Evolutionary conservation across 2,797 vertebrate genomes (phyloP).

Genomic region (Sebastolobus altivelis): DNA sequence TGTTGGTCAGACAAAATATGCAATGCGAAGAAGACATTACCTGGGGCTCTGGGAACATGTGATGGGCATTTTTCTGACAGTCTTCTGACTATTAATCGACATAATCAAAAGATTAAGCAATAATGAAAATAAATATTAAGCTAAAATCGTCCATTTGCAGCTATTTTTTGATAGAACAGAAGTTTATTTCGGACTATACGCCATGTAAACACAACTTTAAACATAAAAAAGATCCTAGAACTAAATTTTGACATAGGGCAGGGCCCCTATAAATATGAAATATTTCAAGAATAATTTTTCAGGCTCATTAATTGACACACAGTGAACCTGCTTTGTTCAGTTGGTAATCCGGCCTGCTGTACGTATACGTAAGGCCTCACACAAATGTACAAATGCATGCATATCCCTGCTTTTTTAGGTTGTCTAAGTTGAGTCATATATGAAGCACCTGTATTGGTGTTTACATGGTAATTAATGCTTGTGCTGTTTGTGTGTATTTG

Average conservation of each 20-base stretch:
- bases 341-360: background rate
- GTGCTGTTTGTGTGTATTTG: background rate
- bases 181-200: background rate
- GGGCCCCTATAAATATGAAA: background rate
- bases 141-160: background rate
- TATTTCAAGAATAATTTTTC: background rate
- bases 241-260: background rate
- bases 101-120: too few relatives aligned
- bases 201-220: background rate
- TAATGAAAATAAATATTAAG: too few relatives aligned
- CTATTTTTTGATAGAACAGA: background rate
- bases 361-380: too few relatives aligned
- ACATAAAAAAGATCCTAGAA: background rate
- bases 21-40: background rate
- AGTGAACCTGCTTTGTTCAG: background rate
- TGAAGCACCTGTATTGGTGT: background rate
- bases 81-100: too few relatives aligned
- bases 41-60: too few relatives aligned
- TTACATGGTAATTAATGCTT: background rate
- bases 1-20: background rate
- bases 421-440: background rate
- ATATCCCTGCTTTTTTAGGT: background rate
- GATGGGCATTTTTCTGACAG: too few relatives aligned
- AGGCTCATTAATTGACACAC: too few relatives aligned
- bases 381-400: background rate